A percentile compares a stretch with the other conserved stretches of the same genome.
Conservation (phyloP, 2,797 vertebrate species). For the Meda fulgida region DNA sequence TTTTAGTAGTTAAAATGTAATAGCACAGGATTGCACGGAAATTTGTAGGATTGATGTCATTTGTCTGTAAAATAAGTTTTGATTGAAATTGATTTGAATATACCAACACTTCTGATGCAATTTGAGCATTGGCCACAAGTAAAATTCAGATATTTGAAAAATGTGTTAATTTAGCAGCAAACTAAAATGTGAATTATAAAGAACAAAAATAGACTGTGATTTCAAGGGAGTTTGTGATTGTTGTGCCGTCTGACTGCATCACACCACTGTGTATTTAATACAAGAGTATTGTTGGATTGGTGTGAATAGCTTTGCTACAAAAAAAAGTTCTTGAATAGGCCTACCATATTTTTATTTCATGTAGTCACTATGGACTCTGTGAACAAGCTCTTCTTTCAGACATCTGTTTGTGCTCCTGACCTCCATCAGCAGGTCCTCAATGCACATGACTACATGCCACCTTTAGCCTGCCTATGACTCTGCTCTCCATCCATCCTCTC, state of each 20-base stretch:
- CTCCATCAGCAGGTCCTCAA: background rate
- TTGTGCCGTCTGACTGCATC: background rate
- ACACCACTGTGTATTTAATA: background rate
- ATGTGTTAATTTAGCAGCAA: background rate
- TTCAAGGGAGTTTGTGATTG: too few relatives aligned
- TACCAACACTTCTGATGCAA: background rate
- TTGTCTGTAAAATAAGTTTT: too few relatives aligned
- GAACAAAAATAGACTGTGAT: too few relatives aligned
- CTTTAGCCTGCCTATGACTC: constrained; percentile 10
- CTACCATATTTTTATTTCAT: background rate
- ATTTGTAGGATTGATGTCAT: too few relatives aligned
- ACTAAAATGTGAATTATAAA: background rate
- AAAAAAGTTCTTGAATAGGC: background rate
- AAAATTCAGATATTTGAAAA: background rate
- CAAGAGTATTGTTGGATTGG: background rate
- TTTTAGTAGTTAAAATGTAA: too few relatives aligned
- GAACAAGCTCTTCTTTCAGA: background rate
- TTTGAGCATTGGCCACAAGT: background rate
- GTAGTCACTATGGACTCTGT: background rate
- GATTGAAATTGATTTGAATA: too few relatives aligned
- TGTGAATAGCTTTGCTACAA: background rate
- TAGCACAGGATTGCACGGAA: too few relatives aligned
- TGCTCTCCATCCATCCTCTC: constrained; percentile 13
- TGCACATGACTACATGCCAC: background rate
- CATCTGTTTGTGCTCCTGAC: background rate